Base-by-base conservation (phyloP, 2,888 invertebrate genomes). In the Drosophila pegasa region DNA sequence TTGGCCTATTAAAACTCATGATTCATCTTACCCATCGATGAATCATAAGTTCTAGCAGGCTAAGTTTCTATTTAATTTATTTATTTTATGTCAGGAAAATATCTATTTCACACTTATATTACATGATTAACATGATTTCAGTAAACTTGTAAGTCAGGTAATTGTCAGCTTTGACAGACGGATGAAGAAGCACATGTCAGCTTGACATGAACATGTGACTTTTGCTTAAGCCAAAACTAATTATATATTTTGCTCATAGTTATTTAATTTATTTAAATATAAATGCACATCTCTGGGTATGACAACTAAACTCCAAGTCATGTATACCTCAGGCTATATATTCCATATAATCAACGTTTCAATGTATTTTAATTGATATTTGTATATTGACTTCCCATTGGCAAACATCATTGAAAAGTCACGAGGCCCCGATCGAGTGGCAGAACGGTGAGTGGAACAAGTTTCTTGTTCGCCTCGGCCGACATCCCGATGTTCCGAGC, bases 381-480 rank as follows among this genome's bases (percentile, higher is more conserved):
- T 31, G 2, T 31, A 31, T 20, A 31, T 48, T 14, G 14, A 48
- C 8, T 29, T 29, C 4, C 4, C 43, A 29, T 43, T 3, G 59
- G 16, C 74, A 55, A 62, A 54, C 47, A 33, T 18, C 8, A 47
- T 75, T 18, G 12, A n/a, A 54, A 52, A 75, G 31, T 35, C 18
- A 5, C 37, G 51, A 16, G 12, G 56, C 62, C 29, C 50, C 22
- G 14, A 41, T 41, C 10, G 37, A 29, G 12, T 10, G 18, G 29
- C 16, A 41, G 16, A n/a, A n/a, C 37, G 41, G 27, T 43, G 29
- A 75, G 64, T 70, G 60, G 69, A 89, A 87, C 89, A 66, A 70
- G 89, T 83, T 75, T 65, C 62, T 50, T 50, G 41, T 50, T 68
- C 61, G 68, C 10, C 41, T 54, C 50, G 50, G n/a, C 6, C 31